These are phyloP conservation scores for Pocillopora meandrina DNA, from an alignment of 92 coral and sea anemone species.

Conservation along the genomic window DNA sequence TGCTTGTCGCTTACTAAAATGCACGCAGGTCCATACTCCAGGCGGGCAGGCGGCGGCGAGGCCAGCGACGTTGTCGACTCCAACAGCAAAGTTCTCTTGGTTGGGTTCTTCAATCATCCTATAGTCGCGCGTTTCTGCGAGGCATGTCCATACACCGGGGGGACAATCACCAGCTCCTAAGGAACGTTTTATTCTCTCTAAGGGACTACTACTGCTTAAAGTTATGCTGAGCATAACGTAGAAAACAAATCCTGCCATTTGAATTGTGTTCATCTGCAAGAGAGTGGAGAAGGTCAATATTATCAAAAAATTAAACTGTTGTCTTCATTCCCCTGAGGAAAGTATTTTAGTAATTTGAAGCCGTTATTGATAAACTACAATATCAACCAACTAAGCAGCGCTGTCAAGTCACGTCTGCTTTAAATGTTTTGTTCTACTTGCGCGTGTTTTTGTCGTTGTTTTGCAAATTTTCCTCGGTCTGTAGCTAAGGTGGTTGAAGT, in stretches of 20 bases:
- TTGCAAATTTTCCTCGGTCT: no score
- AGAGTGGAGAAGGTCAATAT: background rate
- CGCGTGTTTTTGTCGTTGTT: no score
- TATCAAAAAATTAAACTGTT: background rate
- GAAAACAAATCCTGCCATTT: constrained; percentile 1
- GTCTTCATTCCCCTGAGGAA: background rate
- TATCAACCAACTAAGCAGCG: background rate
- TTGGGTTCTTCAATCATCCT: background rate
- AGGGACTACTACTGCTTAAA: constrained; percentile 12
- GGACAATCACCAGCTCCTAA: background rate
- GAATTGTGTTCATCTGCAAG: constrained; percentile 23
- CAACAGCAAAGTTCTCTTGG: background rate
- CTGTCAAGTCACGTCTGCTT: no score
- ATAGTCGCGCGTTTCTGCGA: background rate
- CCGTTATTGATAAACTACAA: background rate
- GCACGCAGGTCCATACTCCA: constrained; percentile 22
- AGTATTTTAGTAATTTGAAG: background rate
- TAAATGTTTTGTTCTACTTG: no score
- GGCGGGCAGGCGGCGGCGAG: constrained; percentile 1
- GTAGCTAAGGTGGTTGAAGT: no score
- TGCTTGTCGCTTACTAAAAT: background rate
- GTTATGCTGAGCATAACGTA: constrained; percentile 17
- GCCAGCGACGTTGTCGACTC: background rate
- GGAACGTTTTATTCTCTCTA: constrained; percentile 33
- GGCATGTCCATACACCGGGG: constrained; percentile 20